phyloP scores from a whole-genome alignment of 2,797 vertebrate genomes.

The Eulemur coronatus region DNA sequence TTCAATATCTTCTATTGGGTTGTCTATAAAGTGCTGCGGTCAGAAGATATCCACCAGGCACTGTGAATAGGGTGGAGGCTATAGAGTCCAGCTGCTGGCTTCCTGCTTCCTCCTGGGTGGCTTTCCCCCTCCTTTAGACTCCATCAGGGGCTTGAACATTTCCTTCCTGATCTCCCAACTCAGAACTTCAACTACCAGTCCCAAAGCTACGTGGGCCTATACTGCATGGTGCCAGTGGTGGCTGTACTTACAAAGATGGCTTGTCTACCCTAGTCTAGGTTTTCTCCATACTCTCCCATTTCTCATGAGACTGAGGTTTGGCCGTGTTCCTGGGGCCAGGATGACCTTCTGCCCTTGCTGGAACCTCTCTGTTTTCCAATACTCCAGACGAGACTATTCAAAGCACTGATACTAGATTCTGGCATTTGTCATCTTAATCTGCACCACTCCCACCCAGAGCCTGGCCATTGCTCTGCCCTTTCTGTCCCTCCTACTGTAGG shows the following conservation, averaged over 20 bases:
- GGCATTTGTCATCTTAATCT: conserved; percentile 46
- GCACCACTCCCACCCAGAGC: not conserved
- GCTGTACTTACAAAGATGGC: conserved; percentile 37
- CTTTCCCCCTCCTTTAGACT: not conserved
- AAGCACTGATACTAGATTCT: not conserved
- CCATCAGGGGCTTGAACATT: not conserved
- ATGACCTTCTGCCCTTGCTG: conserved; percentile 19
- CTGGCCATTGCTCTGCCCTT: not conserved
- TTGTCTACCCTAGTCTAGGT: conserved; percentile 19
- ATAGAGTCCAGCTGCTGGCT: not conserved
- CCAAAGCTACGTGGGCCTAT: not conserved
- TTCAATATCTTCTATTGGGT: conserved; percentile 98
- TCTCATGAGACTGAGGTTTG: conserved; percentile 3
- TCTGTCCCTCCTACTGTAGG: not conserved
- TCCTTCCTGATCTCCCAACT: conserved; percentile 12
- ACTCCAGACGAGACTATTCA: conserved; percentile 32
- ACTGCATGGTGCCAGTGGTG: conserved; percentile 11
- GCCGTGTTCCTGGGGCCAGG: not conserved
- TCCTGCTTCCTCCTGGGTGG: conserved; percentile 31
- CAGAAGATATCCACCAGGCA: conserved; percentile 91
- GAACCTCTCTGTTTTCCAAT: not conserved
- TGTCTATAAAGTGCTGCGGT: conserved; percentile 94
- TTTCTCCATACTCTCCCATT: conserved; percentile 18
- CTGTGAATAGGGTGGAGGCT: conserved; percentile 82
- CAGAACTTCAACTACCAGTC: not conserved